Base-by-base conservation (phyloP, 2,888 invertebrate genomes). In the Chaetogeoica ovagalla region DNA sequence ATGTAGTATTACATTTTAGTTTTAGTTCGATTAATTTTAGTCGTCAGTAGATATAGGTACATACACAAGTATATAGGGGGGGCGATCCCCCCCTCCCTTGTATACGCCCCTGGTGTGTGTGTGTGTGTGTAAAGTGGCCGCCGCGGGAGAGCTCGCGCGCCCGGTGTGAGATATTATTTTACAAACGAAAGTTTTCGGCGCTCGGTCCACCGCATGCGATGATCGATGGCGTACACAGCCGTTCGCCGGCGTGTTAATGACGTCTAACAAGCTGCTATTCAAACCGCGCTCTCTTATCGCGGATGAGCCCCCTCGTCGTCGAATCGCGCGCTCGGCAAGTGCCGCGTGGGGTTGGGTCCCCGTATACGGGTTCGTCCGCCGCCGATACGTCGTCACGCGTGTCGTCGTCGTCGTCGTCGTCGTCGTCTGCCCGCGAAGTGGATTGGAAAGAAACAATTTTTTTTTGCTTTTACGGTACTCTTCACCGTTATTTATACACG, bases 201-300 rank as follows among this genome's bases (percentile, higher is more conserved):
- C 69, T 69, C 48, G 70, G 71, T 63, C 63, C 79, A 55, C 55
- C n/a, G 79, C 30, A 30, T 30, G n/a, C n/a, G 66, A 81, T 82
- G 82, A 82, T 82, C 81, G 82, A 82, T 82, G 82, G 81, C 79
- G 59, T 68, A 73, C 8, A 21, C 69, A 30, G n/a, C 62, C 69
- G 75, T 59, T 59, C 81, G 59, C 30, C 30, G 30, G 52, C 52
- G 81, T 81, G 82, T 82, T 82, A 82, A 82, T 82, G 82, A 82
- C 82, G 69, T 82, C 82, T 82, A 82, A 82, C 82, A 82, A 82
- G 82, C 79, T 70, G 76, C 82, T 82, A 82, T 82, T 82, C 82
- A 82, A 81, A 76, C 75, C 81, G 23, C 65, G 30, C 74, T 81
- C 79, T 82, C 75, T 81, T 82, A 81, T 81, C 82, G 65, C 2